These are phyloP conservation scores for Sinonovacula constricta DNA, from an alignment of 1,140 invertebrate species.

Conservation along the genomic window DNA sequence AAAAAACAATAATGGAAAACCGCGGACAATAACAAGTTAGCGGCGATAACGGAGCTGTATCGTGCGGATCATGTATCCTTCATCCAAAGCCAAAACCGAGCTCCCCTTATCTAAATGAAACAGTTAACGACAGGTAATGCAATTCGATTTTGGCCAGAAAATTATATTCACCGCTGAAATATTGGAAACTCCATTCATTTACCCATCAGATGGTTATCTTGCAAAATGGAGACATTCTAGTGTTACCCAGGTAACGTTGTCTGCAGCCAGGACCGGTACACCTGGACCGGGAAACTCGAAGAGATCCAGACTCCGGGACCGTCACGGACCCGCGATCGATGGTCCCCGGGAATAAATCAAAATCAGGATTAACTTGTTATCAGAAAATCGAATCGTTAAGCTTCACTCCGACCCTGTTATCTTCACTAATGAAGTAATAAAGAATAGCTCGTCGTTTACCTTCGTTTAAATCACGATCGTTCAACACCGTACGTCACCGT, in stretches of 20 bases:
- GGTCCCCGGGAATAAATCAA: neutral
- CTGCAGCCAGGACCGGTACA: neutral
- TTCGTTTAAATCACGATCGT: neutral
- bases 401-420: neutral
- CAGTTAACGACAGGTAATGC: neutral
- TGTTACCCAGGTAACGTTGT: neutral
- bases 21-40: too few species aligned
- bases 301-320: neutral
- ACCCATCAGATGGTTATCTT: neutral
- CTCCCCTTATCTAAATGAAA: neutral
- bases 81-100: neutral
- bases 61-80: neutral
- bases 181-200: neutral
- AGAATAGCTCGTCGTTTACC: neutral
- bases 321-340: neutral
- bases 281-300: neutral
- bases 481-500: too few species aligned
- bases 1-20: too few species aligned
- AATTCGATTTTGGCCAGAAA: neutral
- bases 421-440: neutral
- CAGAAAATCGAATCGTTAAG: neutral
- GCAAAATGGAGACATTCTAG: neutral
- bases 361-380: neutral
- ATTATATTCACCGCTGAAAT: neutral
- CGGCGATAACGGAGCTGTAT: too few species aligned